These are phyloP conservation scores for Caradrina kadenii DNA, from an alignment of 2,888 invertebrate species.

Conservation along the genomic window DNA sequence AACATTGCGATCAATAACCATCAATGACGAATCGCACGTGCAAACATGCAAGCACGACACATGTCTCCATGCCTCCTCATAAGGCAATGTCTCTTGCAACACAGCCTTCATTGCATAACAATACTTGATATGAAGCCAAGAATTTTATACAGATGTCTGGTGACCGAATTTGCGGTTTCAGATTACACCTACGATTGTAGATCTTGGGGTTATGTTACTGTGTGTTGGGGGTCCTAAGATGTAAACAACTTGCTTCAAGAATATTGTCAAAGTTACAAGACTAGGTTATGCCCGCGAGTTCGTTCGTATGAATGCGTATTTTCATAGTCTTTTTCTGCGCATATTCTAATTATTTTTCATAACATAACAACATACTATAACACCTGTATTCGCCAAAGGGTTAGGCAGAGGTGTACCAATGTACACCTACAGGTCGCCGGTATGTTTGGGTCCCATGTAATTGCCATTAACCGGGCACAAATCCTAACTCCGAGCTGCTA, in stretches of 20 bases:
- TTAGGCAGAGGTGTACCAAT: too few relatives aligned
- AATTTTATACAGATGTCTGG: slow-evolving; percentile 40
- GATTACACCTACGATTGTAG: slow-evolving; percentile 13
- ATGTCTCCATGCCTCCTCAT: slow-evolving; percentile 14
- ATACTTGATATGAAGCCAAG: slow-evolving; percentile 42
- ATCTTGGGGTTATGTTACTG: slow-evolving; percentile 2
- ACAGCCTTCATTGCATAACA: slow-evolving; percentile 51
- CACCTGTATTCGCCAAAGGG: too few relatives aligned
- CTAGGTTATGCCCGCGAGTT: too few relatives aligned
- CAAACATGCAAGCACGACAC: slow-evolving; percentile 31
- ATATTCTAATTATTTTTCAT: too few relatives aligned
- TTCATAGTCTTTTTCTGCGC: too few relatives aligned
- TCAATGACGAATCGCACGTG: slow-evolving; percentile 50
- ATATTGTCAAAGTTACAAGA: too few relatives aligned
- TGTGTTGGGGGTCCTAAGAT: not conserved
- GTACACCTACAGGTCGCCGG: too few relatives aligned
- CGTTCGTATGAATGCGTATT: too few relatives aligned
- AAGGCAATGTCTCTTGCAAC: slow-evolving; percentile 45
- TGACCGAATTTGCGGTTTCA: slow-evolving; percentile 42
- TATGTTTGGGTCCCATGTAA: too few relatives aligned
- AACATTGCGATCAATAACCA: slow-evolving; percentile 56
- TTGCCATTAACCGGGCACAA: too few relatives aligned
- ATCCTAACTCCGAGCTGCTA: too few relatives aligned
- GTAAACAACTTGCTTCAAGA: not conserved
- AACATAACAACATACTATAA: too few relatives aligned